phyloP scores from a whole-genome alignment of 2,888 invertebrate genomes.

The Diloba caeruleocephala region DNA sequence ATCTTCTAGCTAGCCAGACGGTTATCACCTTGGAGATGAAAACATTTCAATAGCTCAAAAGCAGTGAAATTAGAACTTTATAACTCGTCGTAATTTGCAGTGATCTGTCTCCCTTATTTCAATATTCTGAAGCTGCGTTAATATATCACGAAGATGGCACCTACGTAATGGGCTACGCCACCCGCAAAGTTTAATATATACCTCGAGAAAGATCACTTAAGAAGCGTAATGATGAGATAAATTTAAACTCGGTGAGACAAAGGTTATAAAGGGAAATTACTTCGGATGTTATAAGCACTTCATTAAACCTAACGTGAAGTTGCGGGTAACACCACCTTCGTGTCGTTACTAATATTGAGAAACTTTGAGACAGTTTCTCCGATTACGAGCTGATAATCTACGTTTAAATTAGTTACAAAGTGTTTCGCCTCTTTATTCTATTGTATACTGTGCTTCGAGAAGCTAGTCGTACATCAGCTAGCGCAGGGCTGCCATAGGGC shows the following conservation, averaged over 20 bases:
- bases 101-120: not conserved
- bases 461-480: no score
- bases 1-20: no score
- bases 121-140: slow-evolving; percentile 5
- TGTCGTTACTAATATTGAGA: slow-evolving; percentile 5
- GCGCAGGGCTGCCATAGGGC: no score
- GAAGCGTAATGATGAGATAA: slow-evolving; percentile 65
- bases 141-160: slow-evolving; percentile 11
- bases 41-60: no score
- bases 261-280: slow-evolving; percentile 63
- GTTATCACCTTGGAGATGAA: no score
- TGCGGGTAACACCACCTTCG: slow-evolving; percentile 46
- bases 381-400: slow-evolving; percentile 1
- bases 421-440: no score
- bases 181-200: slow-evolving; percentile 71
- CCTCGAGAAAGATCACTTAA: slow-evolving; percentile 61
- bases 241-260: slow-evolving; percentile 62
- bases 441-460: no score
- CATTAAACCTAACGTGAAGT: slow-evolving; percentile 55
- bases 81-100: no score
- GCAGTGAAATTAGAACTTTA: no score
- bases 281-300: slow-evolving; percentile 65
- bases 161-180: slow-evolving; percentile 48
- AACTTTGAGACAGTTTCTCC: slow-evolving; percentile 8
- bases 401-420: no score